These are phyloP conservation scores for Archips xylosteana DNA, from an alignment of 2,888 invertebrate species.

Conservation along the genomic window DNA sequence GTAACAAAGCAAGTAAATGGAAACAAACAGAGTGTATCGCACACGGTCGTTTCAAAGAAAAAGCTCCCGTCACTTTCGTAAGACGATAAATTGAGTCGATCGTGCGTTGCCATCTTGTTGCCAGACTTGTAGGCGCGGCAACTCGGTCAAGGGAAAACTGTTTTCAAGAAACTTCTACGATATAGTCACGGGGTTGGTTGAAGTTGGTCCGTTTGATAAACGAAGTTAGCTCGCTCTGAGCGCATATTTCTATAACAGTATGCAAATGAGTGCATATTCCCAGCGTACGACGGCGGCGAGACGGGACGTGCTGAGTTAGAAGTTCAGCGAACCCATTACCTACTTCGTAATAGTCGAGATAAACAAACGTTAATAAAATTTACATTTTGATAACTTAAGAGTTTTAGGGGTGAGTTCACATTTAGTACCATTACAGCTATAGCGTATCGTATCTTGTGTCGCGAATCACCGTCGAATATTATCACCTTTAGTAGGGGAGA, in stretches of 20 bases:
- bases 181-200: background rate
- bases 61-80: constrained; percentile 41
- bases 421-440: no score
- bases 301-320: constrained; percentile 21
- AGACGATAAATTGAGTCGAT: constrained; percentile 52
- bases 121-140: constrained; percentile 42
- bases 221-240: constrained; percentile 11
- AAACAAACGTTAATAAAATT: constrained; percentile 13
- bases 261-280: constrained; percentile 32
- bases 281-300: constrained; percentile 13
- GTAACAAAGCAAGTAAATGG: background rate
- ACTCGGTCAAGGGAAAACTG: constrained; percentile 48
- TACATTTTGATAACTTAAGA: background rate
- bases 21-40: constrained; percentile 5
- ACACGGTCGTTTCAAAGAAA: background rate
- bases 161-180: constrained; percentile 4
- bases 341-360: constrained; percentile 3
- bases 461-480: no score
- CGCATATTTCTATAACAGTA: constrained; percentile 23
- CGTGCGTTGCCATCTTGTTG: constrained; percentile 50
- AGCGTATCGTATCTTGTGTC: no score
- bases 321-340: constrained; percentile 33
- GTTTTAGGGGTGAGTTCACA: no score
- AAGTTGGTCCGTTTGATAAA: background rate
- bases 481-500: no score